Evolutionary conservation across 2,888 invertebrate genomes (phyloP).

Genomic region (Leptinotarsa haldemani): DNA sequence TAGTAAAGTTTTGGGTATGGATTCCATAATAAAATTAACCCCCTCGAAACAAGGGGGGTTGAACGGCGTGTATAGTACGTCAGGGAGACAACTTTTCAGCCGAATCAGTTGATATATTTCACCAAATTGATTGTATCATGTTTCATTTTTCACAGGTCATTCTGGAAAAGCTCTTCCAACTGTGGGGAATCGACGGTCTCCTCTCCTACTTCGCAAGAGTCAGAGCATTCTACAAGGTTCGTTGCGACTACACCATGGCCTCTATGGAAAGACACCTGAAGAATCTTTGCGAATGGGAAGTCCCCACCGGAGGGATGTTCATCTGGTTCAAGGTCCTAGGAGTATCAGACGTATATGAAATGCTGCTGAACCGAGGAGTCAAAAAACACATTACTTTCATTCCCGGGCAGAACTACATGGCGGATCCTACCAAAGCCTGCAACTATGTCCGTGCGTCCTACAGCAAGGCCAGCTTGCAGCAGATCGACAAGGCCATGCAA

Average conservation of each 20-base stretch:
- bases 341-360: conserved; percentile 77
- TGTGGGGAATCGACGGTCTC: conserved; percentile 73
- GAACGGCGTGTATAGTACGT: no score
- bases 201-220: conserved; percentile 71
- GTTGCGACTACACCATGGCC: conserved; percentile 73
- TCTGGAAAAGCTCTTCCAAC: conserved; percentile 68
- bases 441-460: conserved; percentile 79
- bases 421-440: conserved; percentile 72
- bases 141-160: conserved; percentile 67
- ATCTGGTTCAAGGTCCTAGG: conserved; percentile 79
- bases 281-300: conserved; percentile 75
- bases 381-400: conserved; percentile 76
- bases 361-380: conserved; percentile 78
- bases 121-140: neutral
- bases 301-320: conserved; percentile 82
- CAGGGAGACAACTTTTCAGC: no score
- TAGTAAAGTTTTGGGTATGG: no score
- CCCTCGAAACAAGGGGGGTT: no score
- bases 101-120: no score
- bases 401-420: conserved; percentile 81
- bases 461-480: conserved; percentile 73
- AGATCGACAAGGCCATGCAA: conserved; percentile 74
- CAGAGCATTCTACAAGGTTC: conserved; percentile 72
- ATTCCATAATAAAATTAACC: no score
- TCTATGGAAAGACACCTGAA: conserved; percentile 72